phyloP scores from a whole-genome alignment of 2,888 invertebrate species.

The Achlya flavicornis region DNA sequence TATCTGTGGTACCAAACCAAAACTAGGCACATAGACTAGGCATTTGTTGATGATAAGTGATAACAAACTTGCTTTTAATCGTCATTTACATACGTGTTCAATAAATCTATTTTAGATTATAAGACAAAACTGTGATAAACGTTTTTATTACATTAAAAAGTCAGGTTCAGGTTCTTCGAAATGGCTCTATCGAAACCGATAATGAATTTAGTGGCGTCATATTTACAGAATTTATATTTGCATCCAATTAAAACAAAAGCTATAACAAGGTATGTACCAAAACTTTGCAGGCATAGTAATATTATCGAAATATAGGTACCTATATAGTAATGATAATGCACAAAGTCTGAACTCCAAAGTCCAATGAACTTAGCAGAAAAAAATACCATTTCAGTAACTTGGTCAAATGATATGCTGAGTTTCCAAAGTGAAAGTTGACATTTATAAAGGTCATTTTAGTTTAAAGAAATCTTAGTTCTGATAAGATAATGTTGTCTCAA shows the following conservation, averaged over 20 bases:
- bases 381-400: not conserved
- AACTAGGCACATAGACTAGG: too few species aligned
- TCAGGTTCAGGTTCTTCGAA: constrained; percentile 37
- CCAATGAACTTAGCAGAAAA: not conserved
- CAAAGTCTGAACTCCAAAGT: constrained; percentile 15
- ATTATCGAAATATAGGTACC: not conserved
- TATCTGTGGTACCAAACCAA: constrained; percentile 36
- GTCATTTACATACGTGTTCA: constrained; percentile 29
- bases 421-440: not conserved
- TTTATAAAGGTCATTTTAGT: not conserved
- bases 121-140: constrained; percentile 24
- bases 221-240: constrained; percentile 89
- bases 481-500: too few species aligned
- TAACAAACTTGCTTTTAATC: constrained; percentile 25
- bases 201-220: constrained; percentile 86
- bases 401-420: not conserved
- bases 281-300: constrained; percentile 13
- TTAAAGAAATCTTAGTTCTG: not conserved
- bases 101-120: constrained; percentile 24
- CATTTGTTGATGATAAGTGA: constrained; percentile 32
- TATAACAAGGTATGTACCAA: constrained; percentile 89
- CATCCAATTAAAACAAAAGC: constrained; percentile 91
- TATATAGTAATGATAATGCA: not conserved
- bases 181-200: constrained; percentile 90
- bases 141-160: constrained; percentile 15